phyloP scores from a whole-genome alignment of 2,797 vertebrate genomes.

The Acanthurus tractus region DNA sequence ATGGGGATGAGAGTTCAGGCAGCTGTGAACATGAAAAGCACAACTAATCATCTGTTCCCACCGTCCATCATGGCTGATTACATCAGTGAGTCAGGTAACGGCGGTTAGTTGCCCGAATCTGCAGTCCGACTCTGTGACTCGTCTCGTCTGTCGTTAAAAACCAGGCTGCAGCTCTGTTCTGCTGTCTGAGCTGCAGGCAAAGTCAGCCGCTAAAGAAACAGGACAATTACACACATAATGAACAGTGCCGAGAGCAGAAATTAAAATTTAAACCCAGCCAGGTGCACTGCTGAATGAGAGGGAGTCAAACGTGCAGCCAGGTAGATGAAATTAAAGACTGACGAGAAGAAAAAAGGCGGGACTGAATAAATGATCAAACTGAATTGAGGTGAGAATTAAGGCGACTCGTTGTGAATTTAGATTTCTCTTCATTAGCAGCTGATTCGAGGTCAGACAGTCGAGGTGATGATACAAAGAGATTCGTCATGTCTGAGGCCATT shows the following conservation, averaged over 20 bases:
- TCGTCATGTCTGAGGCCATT: too few relatives aligned
- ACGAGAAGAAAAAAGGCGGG: background rate
- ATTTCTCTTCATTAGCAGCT: background rate
- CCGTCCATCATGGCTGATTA: slow-evolving; percentile 19
- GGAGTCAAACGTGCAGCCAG: slow-evolving; percentile 29
- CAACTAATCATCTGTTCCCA: slow-evolving; percentile 26
- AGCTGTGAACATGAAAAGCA: background rate
- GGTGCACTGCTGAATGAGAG: slow-evolving; percentile 53
- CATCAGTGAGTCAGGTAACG: background rate
- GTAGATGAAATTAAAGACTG: slow-evolving; percentile 37
- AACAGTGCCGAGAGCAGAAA: slow-evolving; percentile 57
- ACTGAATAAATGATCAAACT: slow-evolving; percentile 37
- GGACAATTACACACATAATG: slow-evolving; percentile 72
- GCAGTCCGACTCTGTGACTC: background rate
- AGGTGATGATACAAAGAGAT: background rate
- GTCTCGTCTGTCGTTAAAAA: slow-evolving; percentile 35
- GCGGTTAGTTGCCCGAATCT: background rate
- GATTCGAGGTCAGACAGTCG: background rate
- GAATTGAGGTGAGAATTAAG: slow-evolving; percentile 20
- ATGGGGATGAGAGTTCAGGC: background rate
- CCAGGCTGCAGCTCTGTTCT: slow-evolving; percentile 38
- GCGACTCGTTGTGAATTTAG: background rate
- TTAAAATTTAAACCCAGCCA: slow-evolving; percentile 74
- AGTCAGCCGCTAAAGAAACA: slow-evolving; percentile 71
- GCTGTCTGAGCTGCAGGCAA: slow-evolving; percentile 63